A percentile compares a stretch with the other conserved stretches of the same genome.
phyloP scores from a whole-genome alignment of 2,888 invertebrate genomes.

The Eurois occulta region DNA sequence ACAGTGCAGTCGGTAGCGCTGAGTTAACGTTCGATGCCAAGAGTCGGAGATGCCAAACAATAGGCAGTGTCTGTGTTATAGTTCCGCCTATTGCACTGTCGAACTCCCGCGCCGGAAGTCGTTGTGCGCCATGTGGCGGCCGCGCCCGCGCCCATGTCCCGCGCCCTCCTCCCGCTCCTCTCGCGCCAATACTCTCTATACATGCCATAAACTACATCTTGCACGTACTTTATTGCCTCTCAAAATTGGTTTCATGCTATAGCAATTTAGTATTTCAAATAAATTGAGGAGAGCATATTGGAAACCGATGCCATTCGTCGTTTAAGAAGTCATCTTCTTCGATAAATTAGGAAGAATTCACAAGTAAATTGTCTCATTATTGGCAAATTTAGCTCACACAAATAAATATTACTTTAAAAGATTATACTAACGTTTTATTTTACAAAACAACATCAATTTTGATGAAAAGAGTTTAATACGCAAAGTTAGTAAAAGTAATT shows the following conservation, averaged over 20 bases:
- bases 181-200: constrained; percentile 45
- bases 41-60: constrained; percentile 89
- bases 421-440: neutral
- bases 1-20: constrained; percentile 80
- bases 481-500: constrained; percentile 27
- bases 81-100: constrained; percentile 83
- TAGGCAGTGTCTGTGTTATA: constrained; percentile 83
- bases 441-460: constrained; percentile 8
- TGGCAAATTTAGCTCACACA: constrained; percentile 2
- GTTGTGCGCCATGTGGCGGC: constrained; percentile 74
- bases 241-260: constrained; percentile 70
- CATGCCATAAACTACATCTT: constrained; percentile 55
- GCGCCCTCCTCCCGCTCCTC: neutral
- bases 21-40: constrained; percentile 87
- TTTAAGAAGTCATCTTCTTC: constrained; percentile 8
- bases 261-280: constrained; percentile 61
- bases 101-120: constrained; percentile 83
- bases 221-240: constrained; percentile 69
- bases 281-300: constrained; percentile 58
- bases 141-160: constrained; percentile 40
- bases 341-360: constrained; percentile 17
- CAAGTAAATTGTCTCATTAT: constrained; percentile 16
- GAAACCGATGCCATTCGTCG: constrained; percentile 36
- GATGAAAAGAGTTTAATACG: constrained; percentile 20
- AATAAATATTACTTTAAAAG: constrained; percentile 8